Conservation (phyloP, 2,888 invertebrate genomes). For the Andrena hattorfiana region DNA sequence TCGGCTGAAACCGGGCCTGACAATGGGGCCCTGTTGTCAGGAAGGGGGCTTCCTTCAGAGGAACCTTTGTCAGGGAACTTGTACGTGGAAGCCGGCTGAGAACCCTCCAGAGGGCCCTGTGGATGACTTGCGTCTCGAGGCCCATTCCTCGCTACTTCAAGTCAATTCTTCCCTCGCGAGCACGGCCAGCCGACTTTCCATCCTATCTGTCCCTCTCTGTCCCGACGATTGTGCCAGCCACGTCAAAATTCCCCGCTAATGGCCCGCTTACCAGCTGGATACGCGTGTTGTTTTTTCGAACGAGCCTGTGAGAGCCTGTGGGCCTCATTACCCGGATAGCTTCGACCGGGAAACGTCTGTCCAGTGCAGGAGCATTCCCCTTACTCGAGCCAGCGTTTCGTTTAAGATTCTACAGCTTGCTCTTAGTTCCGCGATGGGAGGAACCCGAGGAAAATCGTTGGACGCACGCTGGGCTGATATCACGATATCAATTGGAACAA, state of each 20-base stretch:
- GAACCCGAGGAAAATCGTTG: too few species aligned
- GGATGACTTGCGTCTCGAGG: conserved; percentile 80
- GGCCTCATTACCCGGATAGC: conserved; percentile 56
- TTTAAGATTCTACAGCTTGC: too few species aligned
- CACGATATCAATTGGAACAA: too few species aligned
- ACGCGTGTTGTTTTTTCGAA: conserved; percentile 58
- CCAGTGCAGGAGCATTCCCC: too few species aligned
- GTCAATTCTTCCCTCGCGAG: conserved; percentile 68
- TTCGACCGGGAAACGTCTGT: conserved; percentile 53
- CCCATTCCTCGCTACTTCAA: conserved; percentile 76
- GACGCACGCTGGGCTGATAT: too few species aligned
- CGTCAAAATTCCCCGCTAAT: conserved; percentile 80
- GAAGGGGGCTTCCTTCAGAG: conserved; percentile 75
- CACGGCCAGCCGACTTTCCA: conserved; percentile 57
- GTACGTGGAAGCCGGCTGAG: conserved; percentile 71
- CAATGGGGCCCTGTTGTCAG: conserved; percentile 81
- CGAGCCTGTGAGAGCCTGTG: conserved; percentile 51
- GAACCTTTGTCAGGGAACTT: conserved; percentile 74
- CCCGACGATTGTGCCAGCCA: conserved; percentile 68
- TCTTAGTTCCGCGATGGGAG: too few species aligned
- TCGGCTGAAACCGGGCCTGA: conserved; percentile 69
- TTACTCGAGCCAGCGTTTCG: too few species aligned
- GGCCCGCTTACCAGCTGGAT: conserved; percentile 72
- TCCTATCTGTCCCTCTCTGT: conserved; percentile 29
- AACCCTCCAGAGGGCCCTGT: conserved; percentile 70